Evolutionary conservation across 2,113 vertebrate genomes (phyloP).

Genomic region (Zosterops pallidus): DNA sequence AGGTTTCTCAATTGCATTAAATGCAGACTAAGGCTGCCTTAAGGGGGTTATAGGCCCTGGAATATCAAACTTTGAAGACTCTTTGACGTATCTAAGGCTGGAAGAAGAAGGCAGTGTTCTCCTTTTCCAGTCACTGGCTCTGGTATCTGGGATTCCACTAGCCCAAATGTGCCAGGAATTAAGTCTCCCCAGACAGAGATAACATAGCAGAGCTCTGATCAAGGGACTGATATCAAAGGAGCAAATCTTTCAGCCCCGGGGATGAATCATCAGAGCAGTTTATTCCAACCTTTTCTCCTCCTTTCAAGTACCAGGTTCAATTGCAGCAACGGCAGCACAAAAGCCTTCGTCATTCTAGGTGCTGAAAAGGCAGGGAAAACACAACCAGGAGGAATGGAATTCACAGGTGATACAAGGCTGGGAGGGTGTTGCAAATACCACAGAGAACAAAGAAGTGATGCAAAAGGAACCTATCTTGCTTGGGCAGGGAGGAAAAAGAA

Average conservation of each 20-base stretch:
- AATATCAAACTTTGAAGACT: background rate
- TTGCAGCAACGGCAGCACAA: conserved; percentile 40
- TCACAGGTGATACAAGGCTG: conserved; percentile 56
- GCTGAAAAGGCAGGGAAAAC: conserved; percentile 54
- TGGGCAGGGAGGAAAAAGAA: conserved; percentile 11
- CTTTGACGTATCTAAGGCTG: background rate
- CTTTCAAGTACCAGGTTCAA: conserved; percentile 63
- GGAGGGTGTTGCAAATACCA: conserved; percentile 58
- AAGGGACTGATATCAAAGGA: conserved; percentile 56
- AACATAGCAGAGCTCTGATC: conserved; percentile 62
- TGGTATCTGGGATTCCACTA: conserved; percentile 53
- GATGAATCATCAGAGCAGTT: conserved; percentile 58
- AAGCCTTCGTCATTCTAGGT: conserved; percentile 38
- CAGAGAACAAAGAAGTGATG: conserved; percentile 60
- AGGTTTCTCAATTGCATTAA: background rate
- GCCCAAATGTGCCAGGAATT: conserved; percentile 61
- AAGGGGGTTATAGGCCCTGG: background rate
- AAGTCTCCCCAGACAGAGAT: conserved; percentile 59
- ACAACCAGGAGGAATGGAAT: conserved; percentile 59
- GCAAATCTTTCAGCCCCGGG: conserved; percentile 55
- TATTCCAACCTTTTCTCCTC: conserved; percentile 43
- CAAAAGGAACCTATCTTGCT: conserved; percentile 31
- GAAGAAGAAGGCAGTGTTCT: conserved; percentile 36
- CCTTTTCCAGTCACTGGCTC: background rate
- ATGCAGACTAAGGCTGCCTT: background rate